phyloP scores from a whole-genome alignment of 2,888 invertebrate genomes.

The Machimus rusticus region DNA sequence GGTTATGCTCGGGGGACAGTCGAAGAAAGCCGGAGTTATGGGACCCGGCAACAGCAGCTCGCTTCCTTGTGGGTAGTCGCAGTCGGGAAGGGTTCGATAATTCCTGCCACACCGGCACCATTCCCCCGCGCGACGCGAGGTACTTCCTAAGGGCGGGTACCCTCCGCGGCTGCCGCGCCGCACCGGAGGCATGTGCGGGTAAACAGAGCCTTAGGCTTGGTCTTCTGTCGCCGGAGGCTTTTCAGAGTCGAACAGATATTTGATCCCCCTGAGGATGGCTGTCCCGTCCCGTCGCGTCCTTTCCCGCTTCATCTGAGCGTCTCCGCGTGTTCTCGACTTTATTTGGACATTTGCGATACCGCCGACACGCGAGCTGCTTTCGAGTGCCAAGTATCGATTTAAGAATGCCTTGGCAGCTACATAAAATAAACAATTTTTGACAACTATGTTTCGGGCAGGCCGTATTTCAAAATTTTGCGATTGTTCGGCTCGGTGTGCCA shows the following conservation, averaged over 20 bases:
- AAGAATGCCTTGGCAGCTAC: neutral
- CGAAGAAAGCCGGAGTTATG: neutral
- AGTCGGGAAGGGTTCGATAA: constrained; percentile 1
- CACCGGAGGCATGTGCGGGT: neutral
- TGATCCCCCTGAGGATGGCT: neutral
- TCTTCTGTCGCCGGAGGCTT: neutral
- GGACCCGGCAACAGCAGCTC: neutral
- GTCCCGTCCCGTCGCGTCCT: neutral
- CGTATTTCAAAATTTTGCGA: neutral
- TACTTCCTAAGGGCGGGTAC: neutral
- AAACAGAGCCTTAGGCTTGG: neutral
- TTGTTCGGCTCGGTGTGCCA: neutral
- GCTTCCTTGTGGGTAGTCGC: neutral
- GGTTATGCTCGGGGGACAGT: neutral
- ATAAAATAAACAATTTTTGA: neutral
- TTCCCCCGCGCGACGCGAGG: neutral
- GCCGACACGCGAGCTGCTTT: neutral
- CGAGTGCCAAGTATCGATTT: neutral
- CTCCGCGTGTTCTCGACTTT: neutral
- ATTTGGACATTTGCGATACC: neutral
- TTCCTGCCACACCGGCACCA: neutral
- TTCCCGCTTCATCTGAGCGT: neutral
- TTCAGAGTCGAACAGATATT: constrained; percentile 5
- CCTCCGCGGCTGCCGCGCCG: neutral
- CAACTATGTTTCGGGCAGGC: neutral